Evolutionary conservation across 1,140 invertebrate species (phyloP), one percentile per base, ranked within the genome.

Genomic region (Zaprionus capensis): DNA sequence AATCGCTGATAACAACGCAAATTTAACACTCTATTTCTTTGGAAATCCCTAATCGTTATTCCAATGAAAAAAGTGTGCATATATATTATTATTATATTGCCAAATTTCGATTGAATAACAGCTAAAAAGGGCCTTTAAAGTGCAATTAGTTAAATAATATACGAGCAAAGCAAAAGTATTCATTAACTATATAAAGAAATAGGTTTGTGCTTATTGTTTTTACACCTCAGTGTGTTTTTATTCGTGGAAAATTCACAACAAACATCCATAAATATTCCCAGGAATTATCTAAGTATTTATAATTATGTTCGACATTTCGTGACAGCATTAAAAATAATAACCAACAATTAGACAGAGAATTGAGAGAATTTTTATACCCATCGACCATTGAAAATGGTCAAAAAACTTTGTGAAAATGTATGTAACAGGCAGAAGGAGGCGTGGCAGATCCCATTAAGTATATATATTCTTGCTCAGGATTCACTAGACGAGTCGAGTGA

Each of bases 261-360:
- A 46, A 17, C 7, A 17, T 17, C 2, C 41, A 44, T 44, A 46
- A 46, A 46, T 11, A 17, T 38, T 14, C 12, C 14, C 41, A 2
- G 22, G 46, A 51, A 24, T 4, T 24, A 51, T 20, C 5, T 2
- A 3, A 34, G 38, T 24, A 12, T n/a, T 9, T 51, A 51, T 51
- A 17, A 51, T 22, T 22, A 51, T 46, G 20, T 51, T 51, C 9
- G 46, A 14, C 46, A 51, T 51, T 51, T 24, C 46, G 46, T 51
- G 46, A 51, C 46, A 12, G 12, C 14, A 1, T 11, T 51, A 51
- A 51, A 51, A 38, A 46, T 9, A 46, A 17, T 20, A 17, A 17
- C 6, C 41, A 46, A 49, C 46, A 49, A 51, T 51, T 46, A 46
- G n/a, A 17, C 41, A 46, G 15, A 15, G 14, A 51, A 51, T 51